These are phyloP conservation scores for Nasonia giraulti DNA, from an alignment of 1,140 invertebrate species.

Conservation along the genomic window DNA sequence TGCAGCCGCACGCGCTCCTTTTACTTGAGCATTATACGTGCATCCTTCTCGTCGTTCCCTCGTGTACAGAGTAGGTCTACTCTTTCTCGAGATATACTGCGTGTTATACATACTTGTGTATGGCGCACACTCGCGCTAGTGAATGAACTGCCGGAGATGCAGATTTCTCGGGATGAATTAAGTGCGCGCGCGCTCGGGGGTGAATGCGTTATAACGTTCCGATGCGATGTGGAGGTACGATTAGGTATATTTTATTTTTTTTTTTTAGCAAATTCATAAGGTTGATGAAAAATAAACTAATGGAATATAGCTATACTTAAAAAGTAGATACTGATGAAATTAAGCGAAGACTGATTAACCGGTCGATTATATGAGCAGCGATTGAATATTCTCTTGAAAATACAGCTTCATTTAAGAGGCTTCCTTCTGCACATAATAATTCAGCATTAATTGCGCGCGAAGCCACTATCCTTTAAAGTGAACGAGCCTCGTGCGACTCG, in stretches of 20 bases:
- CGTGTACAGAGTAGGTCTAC: not conserved
- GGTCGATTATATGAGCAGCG: not conserved
- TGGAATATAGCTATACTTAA: no score
- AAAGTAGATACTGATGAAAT: no score
- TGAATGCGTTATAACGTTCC: not conserved
- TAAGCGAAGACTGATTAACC: no score
- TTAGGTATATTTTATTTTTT: no score
- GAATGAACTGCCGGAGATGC: not conserved
- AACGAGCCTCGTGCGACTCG: conserved; percentile 25
- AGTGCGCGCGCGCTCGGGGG: not conserved
- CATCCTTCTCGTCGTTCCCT: not conserved
- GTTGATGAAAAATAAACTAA: no score
- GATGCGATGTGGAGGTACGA: no score
- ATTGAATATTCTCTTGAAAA: not conserved
- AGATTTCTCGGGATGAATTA: not conserved
- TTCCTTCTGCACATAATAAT: not conserved
- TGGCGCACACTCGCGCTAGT: not conserved
- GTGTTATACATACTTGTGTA: not conserved
- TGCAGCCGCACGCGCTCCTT: not conserved
- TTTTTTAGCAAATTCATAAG: no score
- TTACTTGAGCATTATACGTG: not conserved
- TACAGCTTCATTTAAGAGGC: not conserved
- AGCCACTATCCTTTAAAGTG: not conserved
- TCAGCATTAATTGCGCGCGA: not conserved
- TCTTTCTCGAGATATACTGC: not conserved